These are phyloP conservation scores for Andrena chrysosceles DNA, from an alignment of 2,888 invertebrate genomes.

Conservation along the genomic window DNA sequence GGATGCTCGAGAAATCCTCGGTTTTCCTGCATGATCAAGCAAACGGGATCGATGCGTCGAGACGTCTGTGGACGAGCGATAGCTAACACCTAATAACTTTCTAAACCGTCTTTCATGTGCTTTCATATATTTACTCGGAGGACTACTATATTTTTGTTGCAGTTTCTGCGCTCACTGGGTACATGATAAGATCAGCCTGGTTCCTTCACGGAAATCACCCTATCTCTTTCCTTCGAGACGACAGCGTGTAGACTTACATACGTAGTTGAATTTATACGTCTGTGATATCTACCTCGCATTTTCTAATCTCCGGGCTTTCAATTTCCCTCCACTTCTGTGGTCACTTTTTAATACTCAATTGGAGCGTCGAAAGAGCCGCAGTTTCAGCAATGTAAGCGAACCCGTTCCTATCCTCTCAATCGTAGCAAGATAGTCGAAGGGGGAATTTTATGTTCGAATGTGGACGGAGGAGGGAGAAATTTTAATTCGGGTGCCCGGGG, in stretches of 20 bases:
- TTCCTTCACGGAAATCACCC: too few species aligned
- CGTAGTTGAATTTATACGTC: not conserved
- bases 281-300: too few species aligned
- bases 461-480: not conserved
- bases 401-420: constrained; percentile 1
- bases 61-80: not conserved
- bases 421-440: not conserved
- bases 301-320: constrained; percentile 26
- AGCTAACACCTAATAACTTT: not conserved
- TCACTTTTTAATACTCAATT: constrained; percentile 15
- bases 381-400: not conserved
- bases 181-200: too few species aligned
- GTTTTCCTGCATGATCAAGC: constrained; percentile 13
- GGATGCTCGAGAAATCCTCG: constrained; percentile 6
- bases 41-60: not conserved
- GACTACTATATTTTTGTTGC: too few species aligned
- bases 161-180: too few species aligned
- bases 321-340: constrained; percentile 24
- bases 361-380: not conserved
- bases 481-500: constrained; percentile 32
- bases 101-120: too few species aligned
- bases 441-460: constrained; percentile 19
- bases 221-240: not conserved
- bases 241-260: not conserved
- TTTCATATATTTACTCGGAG: too few species aligned